A percentile compares a stretch with the other conserved stretches of the same genome.
Conservation (phyloP, 2,797 vertebrate genomes). For the Megalops cyprinoides region DNA sequence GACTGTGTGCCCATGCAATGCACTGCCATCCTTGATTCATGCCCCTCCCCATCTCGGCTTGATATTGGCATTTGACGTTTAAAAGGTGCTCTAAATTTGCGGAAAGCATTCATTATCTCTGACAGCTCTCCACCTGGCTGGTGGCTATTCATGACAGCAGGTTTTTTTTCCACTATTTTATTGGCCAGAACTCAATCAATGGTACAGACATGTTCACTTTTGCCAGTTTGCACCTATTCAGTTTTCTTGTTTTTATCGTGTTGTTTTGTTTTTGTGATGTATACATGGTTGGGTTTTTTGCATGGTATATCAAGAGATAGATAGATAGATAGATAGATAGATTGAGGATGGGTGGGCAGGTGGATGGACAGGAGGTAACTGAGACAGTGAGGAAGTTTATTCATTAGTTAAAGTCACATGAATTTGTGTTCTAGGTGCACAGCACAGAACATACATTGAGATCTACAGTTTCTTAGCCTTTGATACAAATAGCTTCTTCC, state of each 20-base stretch:
- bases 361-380: too few relatives aligned
- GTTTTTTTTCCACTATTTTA: slow-evolving; percentile 25
- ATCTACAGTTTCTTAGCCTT: neutral
- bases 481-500: neutral
- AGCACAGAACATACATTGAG: neutral
- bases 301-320: neutral
- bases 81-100: slow-evolving; percentile 42
- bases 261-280: neutral
- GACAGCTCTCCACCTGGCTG: slow-evolving; percentile 31
- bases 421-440: too few relatives aligned
- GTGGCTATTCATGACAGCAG: neutral
- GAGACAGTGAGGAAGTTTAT: too few relatives aligned
- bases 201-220: neutral
- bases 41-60: slow-evolving; percentile 13
- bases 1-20: neutral
- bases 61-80: slow-evolving; percentile 48
- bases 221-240: neutral
- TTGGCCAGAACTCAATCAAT: neutral
- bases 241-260: neutral
- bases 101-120: slow-evolving; percentile 43
- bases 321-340: neutral
- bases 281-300: too few relatives aligned
- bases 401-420: too few relatives aligned
- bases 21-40: neutral
- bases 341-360: too few relatives aligned